Evolutionary conservation across 2,888 invertebrate genomes (phyloP).

Genomic region (Melipona bicolor): DNA sequence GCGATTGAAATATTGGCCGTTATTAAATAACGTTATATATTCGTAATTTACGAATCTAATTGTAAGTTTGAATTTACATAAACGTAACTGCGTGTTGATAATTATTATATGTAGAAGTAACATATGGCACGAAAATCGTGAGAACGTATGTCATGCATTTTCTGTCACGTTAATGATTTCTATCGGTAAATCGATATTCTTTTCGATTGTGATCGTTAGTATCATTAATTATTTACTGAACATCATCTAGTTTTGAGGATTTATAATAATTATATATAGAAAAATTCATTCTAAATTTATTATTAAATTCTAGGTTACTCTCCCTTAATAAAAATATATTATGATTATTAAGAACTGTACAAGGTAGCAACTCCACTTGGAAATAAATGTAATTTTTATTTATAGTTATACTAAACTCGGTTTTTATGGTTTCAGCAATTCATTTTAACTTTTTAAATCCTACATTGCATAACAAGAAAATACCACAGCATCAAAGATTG

Average conservation of each 20-base stretch:
- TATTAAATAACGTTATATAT: not conserved
- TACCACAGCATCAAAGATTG: not conserved
- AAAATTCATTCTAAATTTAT: not conserved
- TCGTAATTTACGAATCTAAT: conserved; percentile 6
- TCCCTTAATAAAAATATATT: not conserved
- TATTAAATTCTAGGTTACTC: not conserved
- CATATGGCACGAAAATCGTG: conserved; percentile 5
- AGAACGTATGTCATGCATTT: not conserved
- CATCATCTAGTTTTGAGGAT: not conserved
- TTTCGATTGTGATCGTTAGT: not conserved
- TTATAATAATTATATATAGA: too few relatives aligned
- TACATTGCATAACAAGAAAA: not conserved
- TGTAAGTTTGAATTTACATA: not conserved
- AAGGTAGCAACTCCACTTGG: not conserved
- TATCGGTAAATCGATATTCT: not conserved
- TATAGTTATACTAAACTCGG: not conserved
- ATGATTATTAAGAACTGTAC: not conserved
- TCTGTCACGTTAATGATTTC: conserved; percentile 1
- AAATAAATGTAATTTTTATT: not conserved
- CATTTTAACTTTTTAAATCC: not conserved
- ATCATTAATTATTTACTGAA: too few relatives aligned
- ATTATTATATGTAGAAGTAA: not conserved
- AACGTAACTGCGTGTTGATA: not conserved
- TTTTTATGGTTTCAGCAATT: not conserved
- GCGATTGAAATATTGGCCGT: not conserved